Conservation (phyloP, 2,113 vertebrate species). For the Tetrax tetrax region DNA sequence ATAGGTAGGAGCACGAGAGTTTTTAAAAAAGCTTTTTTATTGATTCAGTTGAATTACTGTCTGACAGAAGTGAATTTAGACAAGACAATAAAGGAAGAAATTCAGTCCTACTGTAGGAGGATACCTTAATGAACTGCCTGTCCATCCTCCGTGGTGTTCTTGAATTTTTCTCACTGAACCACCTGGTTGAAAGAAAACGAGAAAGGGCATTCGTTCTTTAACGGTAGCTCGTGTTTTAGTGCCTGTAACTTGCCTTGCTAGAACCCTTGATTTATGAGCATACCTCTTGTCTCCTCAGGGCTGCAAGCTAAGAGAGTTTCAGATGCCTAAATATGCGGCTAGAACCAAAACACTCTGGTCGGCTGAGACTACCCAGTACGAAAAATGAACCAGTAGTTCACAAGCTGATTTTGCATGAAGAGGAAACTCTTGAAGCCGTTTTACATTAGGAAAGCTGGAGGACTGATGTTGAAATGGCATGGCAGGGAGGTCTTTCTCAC, state of each 20-base stretch:
- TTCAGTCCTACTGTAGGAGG: neutral
- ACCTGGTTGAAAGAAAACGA: neutral
- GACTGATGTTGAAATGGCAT: neutral
- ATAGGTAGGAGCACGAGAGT: neutral
- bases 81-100: neutral
- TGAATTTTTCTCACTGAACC: neutral
- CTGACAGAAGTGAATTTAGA: neutral
- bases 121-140: neutral
- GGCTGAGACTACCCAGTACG: neutral
- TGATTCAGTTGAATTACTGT: neutral
- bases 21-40: conserved; percentile 3
- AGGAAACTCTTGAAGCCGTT: neutral
- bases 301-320: neutral
- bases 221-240: neutral
- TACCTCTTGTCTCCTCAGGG: neutral
- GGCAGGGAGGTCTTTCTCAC: neutral
- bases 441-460: neutral
- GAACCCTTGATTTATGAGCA: neutral
- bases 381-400: neutral
- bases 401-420: fast-evolving
- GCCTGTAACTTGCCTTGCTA: neutral
- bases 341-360: neutral
- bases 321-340: neutral
- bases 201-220: neutral
- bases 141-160: neutral